Evolutionary conservation across 2,797 vertebrate species (phyloP).

Genomic region (Sibirionetta formosa): DNA sequence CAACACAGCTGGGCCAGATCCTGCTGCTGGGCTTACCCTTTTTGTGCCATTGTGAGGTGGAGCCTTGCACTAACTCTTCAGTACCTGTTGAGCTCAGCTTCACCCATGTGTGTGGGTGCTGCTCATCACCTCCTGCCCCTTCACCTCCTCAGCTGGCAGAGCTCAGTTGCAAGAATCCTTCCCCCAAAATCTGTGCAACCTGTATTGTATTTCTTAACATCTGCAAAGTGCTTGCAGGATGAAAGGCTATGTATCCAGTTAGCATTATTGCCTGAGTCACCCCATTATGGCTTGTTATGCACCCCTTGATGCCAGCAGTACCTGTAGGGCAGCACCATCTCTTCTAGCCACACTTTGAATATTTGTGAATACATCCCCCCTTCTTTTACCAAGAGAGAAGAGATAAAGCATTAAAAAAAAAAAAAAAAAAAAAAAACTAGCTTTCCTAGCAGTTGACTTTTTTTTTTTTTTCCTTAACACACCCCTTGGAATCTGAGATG

Average conservation of each 20-base stretch:
- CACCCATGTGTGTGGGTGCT: background rate
- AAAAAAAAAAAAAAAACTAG: background rate
- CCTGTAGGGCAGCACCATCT: constrained; percentile 13
- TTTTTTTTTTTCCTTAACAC: background rate
- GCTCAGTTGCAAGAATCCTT: background rate
- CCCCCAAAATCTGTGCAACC: background rate
- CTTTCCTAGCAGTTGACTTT: background rate
- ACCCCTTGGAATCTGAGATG: background rate
- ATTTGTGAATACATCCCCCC: background rate
- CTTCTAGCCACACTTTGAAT: constrained; percentile 3
- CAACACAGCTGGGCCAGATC: background rate
- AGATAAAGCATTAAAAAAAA: background rate
- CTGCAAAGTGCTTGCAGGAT: background rate
- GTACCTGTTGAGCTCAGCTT: background rate
- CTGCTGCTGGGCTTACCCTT: background rate
- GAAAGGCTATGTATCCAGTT: constrained; percentile 12
- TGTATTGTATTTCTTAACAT: background rate
- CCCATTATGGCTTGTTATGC: background rate
- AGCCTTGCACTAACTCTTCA: rapidly evolving
- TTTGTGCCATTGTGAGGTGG: background rate
- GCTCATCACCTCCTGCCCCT: background rate
- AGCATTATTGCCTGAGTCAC: background rate
- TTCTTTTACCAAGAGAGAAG: background rate
- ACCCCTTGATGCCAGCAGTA: background rate
- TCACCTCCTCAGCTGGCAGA: background rate